Base-by-base conservation (phyloP, 2,888 invertebrate genomes). In the Drosophila peninsularis region DNA sequence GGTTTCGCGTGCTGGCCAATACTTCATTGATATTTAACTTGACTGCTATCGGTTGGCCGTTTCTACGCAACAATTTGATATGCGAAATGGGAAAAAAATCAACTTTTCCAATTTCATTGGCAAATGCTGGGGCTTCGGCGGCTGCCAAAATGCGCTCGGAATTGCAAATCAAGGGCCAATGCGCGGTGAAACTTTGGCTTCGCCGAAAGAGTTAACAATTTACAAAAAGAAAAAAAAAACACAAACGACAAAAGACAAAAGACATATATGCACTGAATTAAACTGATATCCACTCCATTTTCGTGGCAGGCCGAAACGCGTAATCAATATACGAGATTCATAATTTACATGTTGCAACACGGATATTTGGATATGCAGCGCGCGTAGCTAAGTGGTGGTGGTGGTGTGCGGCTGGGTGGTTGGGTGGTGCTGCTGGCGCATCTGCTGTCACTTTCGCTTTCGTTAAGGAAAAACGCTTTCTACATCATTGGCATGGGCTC, bases 61-160 rank as follows among this genome's bases (percentile, higher is more conserved):
- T 84, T 88, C 88, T 86, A 86, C 78, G 79, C 86, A 87, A 84
- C 86, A 87, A 88, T 83, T 83, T 78, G 39, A 74, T 69, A 75
- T 75, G 71, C 71, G 37, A 47, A 62, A 62, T 52, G 36, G n/a
- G 41, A 30, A 47, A 60, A 54, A 57, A 62, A 63, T 61, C 45
- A 67, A 62, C 66, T 87, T 87, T 80, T 82, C 80, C 84, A 82
- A 86, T 86, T 82, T 80, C 73, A 79, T 85, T 82, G 85, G 85
- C 83, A 72, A 63, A 62, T 62, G 57, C 55, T 42, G 60, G 41
- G 62, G 57, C 60, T 56, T 54, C 63, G 49, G 64, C 47, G 50
- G 42, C 52, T 37, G 63, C 63, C 62, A 64, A 62, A 64, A 68
- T 83, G 87, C 71, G 82, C 36, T 53, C 74, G 49, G 89, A 88